phyloP scores from a whole-genome alignment of 2,797 vertebrate genomes.

The Pantherophis vulpinus region DNA sequence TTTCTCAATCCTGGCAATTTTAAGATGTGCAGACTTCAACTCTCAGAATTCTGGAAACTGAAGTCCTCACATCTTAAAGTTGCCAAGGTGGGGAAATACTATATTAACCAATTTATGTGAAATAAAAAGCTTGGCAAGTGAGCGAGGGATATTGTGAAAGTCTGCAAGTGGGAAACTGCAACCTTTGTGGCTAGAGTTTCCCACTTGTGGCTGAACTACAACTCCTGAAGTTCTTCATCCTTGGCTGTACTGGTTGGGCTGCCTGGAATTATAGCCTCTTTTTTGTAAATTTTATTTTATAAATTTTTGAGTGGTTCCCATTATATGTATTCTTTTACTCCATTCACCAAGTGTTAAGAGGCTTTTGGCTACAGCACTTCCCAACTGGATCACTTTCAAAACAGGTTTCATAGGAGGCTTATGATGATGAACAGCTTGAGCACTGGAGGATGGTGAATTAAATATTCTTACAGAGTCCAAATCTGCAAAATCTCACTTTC shows the following conservation, averaged over 20 bases:
- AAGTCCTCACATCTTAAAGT: neutral
- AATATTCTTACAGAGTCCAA: neutral
- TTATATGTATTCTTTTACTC: neutral
- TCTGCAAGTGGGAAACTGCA: neutral
- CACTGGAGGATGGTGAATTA: neutral
- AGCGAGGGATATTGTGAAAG: neutral
- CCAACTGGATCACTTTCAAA: neutral
- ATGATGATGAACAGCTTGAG: neutral
- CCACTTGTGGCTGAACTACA: neutral
- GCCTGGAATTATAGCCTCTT: neutral
- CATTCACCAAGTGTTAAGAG: neutral
- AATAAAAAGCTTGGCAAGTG: neutral
- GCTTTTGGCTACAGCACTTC: neutral
- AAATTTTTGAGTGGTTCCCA: neutral
- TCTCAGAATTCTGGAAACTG: neutral
- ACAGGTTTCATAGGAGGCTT: neutral
- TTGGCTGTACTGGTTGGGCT: neutral
- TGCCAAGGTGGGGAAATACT: neutral
- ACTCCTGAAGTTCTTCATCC: neutral
- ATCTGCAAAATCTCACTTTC: neutral
- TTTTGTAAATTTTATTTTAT: neutral
- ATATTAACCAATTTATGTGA: neutral
- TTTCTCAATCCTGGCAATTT: neutral
- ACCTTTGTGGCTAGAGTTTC: neutral
- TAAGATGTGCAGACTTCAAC: neutral